Evolutionary conservation across 2,797 vertebrate genomes (phyloP), one percentile per base, ranked within the genome.

Genomic region (Cuniculus paca): DNA sequence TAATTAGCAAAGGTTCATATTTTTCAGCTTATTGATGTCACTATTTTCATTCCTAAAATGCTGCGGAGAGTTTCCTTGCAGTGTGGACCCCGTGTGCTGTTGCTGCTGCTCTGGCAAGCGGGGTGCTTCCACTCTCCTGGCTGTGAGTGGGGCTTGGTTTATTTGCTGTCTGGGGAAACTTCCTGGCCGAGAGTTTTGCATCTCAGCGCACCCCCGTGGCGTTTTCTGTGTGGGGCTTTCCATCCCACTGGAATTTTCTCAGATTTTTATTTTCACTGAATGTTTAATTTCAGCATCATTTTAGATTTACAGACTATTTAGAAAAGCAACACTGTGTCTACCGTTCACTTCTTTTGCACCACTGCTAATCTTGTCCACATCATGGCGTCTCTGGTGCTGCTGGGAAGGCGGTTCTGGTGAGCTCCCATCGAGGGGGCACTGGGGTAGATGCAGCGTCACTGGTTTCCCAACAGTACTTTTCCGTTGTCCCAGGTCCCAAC

Each of bases 291-390:
- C 24, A 13, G 20, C 60, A 77, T 75, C 17, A 31, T n/a, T 75
- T 74, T 54, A 42, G 31, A 63, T 10, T 83, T 65, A 61, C 4
- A 42, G 13, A 52, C 22, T 24, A 54, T 5, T 42, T 63, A 9
- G 34, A 56, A 20, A 34, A 45, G 2, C 0, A 7, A 13, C n/a
- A 3, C 10, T 16, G 4, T 26, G 1, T 4, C 20, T 20, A 0
- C 9, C 4, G 0, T 1, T 17, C 1, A 2, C 13, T 52, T 14
- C 1, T n/a, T 45, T 16, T 7, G 39, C 39, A 1, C 42, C 9
- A 13, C 6, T 17, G 20, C 24, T 39, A 19, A 13, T 5, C 0
- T 50, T 6, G 31, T 6, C 22, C 22, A 9, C 1, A n/a, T 2
- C 20, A 0, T 0, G 0, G 34, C 5, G 5, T 17, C 1, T 60